Evolutionary conservation across 2,888 invertebrate genomes (phyloP).

Genomic region (Pseudococcus viburni): DNA sequence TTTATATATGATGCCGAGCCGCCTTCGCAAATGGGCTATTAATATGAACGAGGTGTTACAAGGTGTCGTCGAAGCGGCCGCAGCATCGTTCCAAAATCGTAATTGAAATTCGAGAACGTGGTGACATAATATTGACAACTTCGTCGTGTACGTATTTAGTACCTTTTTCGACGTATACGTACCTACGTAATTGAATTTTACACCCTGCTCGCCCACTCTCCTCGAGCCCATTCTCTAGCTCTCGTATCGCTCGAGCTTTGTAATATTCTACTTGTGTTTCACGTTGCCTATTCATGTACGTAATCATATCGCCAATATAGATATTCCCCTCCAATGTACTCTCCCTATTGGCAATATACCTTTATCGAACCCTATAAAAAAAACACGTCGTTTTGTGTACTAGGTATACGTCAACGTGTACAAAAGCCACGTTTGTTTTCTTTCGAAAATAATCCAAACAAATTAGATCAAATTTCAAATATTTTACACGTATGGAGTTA

Average conservation of each 20-base stretch:
- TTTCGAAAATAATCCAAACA: slow-evolving; percentile 1
- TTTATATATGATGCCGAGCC: neutral
- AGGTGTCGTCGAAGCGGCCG: neutral
- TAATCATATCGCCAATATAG: slow-evolving; percentile 30
- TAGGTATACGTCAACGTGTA: neutral
- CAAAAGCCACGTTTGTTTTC: slow-evolving; percentile 22
- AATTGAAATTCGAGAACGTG: slow-evolving; percentile 56
- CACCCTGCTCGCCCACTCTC: neutral
- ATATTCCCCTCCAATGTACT: neutral
- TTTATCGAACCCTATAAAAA: neutral
- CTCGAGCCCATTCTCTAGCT: neutral
- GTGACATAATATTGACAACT: slow-evolving; percentile 56
- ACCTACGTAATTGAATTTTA: slow-evolving; percentile 46
- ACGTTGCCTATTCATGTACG: neutral
- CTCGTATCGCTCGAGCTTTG: neutral
- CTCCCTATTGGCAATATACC: neutral
- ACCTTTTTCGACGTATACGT: slow-evolving; percentile 17
- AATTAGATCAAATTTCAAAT: slow-evolving; percentile 25
- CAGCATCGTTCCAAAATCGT: neutral
- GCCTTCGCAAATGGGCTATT: neutral
- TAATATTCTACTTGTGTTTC: slow-evolving; percentile 28
- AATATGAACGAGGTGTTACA: slow-evolving; percentile 38
- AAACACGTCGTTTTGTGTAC: neutral
- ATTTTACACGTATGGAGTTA: neutral
- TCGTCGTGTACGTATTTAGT: slow-evolving; percentile 33